Conservation (phyloP, 2,888 invertebrate species). For the Alentia gelatinosa region DNA sequence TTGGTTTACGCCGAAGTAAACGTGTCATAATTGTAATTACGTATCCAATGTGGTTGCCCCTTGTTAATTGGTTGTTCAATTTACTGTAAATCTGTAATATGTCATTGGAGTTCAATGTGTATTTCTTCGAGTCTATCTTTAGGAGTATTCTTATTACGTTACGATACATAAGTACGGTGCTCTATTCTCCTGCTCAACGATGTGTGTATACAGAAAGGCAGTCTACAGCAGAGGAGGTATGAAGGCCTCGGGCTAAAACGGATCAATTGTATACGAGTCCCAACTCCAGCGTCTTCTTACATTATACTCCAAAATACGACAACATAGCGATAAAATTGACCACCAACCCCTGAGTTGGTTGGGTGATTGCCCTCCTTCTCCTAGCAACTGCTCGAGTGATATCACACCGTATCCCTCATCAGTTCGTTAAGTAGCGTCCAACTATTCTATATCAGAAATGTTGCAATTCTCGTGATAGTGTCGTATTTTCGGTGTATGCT, state of each 20-base stretch:
- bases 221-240: neutral
- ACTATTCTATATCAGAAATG: too few relatives aligned
- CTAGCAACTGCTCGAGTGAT: too few relatives aligned
- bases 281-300: too few relatives aligned
- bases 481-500: too few relatives aligned
- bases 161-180: constrained; percentile 20
- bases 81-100: neutral
- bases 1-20: constrained; percentile 3
- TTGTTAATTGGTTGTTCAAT: constrained; percentile 41
- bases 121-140: constrained; percentile 15
- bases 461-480: too few relatives aligned
- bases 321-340: too few relatives aligned
- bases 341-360: too few relatives aligned
- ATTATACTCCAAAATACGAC: too few relatives aligned
- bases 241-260: neutral
- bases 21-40: constrained; percentile 33
- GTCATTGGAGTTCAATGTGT: constrained; percentile 44
- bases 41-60: neutral
- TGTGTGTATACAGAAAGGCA: constrained; percentile 46
- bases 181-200: constrained; percentile 11
- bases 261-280: too few relatives aligned
- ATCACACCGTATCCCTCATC: too few relatives aligned
- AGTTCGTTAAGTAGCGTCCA: too few relatives aligned
- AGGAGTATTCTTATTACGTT: neutral
- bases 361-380: too few relatives aligned